These are phyloP conservation scores for Drosophila bifasciata DNA, from an alignment of 1,140 invertebrate genomes.

Conservation along the genomic window DNA sequence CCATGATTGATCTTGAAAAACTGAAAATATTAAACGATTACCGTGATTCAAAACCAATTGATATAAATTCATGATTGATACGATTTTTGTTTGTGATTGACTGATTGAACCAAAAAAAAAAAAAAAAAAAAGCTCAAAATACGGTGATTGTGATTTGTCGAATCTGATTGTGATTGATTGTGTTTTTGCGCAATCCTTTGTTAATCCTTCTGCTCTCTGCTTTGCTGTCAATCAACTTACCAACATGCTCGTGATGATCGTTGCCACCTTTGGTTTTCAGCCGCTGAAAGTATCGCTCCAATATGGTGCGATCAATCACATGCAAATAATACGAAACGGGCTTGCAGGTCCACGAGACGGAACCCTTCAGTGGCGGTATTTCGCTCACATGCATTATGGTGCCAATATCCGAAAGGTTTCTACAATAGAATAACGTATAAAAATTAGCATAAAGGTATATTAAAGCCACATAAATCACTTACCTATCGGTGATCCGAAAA, in stretches of 20 bases:
- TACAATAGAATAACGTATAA: conserved; percentile 40
- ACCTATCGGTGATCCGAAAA: conserved; percentile 97
- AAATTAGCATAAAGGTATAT: neutral
- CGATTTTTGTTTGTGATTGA: conserved; percentile 12
- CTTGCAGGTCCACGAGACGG: conserved; percentile 99
- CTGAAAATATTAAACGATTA: too few species aligned
- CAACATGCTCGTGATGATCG: conserved; percentile 83
- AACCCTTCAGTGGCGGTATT: conserved; percentile 96
- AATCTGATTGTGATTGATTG: conserved; percentile 26
- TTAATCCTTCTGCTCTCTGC: neutral
- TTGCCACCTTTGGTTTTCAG: conserved; percentile 94
- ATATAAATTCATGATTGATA: neutral
- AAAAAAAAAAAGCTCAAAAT: neutral
- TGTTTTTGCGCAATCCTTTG: conserved; percentile 11
- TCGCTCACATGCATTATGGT: conserved; percentile 99
- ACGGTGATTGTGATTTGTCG: conserved; percentile 1
- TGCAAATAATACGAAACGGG: conserved; percentile 99
- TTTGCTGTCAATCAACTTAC: conserved; percentile 58
- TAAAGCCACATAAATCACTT: conserved; percentile 82
- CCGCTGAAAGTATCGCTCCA: conserved; percentile 97
- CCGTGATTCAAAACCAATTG: too few species aligned
- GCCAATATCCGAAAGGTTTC: conserved; percentile 94
- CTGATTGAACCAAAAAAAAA: neutral
- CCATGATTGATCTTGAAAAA: too few species aligned
- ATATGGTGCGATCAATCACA: conserved; percentile 97